A percentile compares a stretch with the other conserved stretches of the same genome.
Conservation (phyloP, 2,797 vertebrate genomes). For the Buphagus erythrorhynchus region DNA sequence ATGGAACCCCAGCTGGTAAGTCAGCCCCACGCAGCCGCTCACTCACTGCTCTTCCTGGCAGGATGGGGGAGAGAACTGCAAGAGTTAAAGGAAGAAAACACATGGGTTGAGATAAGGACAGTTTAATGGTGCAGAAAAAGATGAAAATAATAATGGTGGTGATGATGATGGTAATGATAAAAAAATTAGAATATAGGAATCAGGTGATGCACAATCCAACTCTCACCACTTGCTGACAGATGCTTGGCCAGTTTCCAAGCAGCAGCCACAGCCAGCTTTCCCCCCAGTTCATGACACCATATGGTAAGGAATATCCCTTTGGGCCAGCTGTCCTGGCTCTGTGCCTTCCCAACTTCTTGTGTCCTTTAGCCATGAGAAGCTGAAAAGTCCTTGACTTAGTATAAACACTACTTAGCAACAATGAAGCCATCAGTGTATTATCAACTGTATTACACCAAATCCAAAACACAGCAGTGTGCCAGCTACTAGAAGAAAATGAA, state of each 20-base stretch:
- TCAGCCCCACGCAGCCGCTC: rapidly evolving
- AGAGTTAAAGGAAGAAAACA: neutral
- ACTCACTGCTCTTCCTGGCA: rapidly evolving
- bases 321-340: neutral
- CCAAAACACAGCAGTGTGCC: neutral
- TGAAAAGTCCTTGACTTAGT: neutral
- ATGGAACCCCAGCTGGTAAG: neutral
- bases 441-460: neutral
- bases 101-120: neutral
- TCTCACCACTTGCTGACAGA: neutral
- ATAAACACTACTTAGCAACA: neutral
- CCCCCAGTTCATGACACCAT: neutral
- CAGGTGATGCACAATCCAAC: neutral
- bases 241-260: neutral
- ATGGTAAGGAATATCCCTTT: neutral
- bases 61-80: neutral
- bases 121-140: neutral
- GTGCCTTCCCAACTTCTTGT: neutral
- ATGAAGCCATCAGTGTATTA: neutral
- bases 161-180: neutral
- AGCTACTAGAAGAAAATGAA: neutral
- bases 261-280: neutral
- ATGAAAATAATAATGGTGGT: neutral
- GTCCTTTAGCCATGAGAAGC: neutral
- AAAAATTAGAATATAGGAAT: neutral